A percentile compares a stretch with the other conserved stretches of the same genome.
phyloP scores from a whole-genome alignment of 2,888 invertebrate genomes.

The Ornithoptera priamus region DNA sequence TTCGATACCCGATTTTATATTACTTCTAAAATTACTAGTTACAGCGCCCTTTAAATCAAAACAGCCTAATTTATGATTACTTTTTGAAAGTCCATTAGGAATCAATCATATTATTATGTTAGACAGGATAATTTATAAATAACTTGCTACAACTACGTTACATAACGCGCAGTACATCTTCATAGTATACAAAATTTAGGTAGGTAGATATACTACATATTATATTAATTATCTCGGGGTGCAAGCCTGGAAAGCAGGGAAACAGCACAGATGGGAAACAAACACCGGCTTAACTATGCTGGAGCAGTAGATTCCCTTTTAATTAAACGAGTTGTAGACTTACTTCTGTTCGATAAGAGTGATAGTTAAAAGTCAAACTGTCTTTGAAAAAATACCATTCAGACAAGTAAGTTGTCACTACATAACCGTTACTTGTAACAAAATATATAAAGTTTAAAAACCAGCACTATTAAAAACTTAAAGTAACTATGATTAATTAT shows the following conservation, averaged over 20 bases:
- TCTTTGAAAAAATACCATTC: background rate
- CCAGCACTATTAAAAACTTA: too few species aligned
- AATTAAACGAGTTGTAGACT: constrained; percentile 65
- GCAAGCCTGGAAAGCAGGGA: constrained; percentile 40
- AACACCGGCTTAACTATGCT: constrained; percentile 63
- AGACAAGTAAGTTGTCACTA: background rate
- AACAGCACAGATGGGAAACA: constrained; percentile 54
- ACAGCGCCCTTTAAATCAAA: too few species aligned
- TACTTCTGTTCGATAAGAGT: background rate
- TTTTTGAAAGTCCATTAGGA: too few species aligned
- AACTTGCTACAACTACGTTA: too few species aligned
- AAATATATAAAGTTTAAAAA: too few species aligned
- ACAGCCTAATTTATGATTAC: too few species aligned
- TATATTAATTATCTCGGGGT: constrained; percentile 47
- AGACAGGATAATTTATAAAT: too few species aligned
- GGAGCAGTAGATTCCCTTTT: constrained; percentile 65
- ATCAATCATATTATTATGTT: too few species aligned
- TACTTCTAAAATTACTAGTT: too few species aligned
- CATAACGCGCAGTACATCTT: too few species aligned
- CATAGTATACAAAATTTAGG: background rate
- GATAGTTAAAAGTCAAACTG: background rate
- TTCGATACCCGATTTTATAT: too few species aligned
- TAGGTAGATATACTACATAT: constrained; percentile 1
- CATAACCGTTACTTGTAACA: background rate
- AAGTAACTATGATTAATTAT: too few species aligned